Evolutionary conservation across 1,140 invertebrate species (phyloP), one percentile per base, ranked within the genome.

Genomic region (Macrostomum lignano): DNA sequence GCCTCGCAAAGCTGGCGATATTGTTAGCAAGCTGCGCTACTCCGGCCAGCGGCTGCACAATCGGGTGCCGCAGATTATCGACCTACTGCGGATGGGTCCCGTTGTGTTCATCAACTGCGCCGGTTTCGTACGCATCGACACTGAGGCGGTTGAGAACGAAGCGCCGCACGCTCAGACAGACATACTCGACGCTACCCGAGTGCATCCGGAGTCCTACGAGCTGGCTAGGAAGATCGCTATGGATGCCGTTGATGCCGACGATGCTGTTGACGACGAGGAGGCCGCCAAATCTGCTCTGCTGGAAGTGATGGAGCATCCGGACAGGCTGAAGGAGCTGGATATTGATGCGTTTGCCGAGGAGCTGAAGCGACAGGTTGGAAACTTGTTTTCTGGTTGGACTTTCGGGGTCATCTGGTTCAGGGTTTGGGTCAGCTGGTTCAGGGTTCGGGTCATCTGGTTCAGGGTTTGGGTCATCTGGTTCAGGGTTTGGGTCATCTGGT

Each of bases 181-280:
- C 64, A 79, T 94, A 0, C 56, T 98, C 3, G 91, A 98, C 51
- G 82, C 82, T 0, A 91, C 91, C 0, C 64, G 91, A 40, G 82
- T 98, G 1, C 91, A 98, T 62, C 88, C 88, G 0, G 91, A 98
- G 58, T 84, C 81, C 0, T 98, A 96, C 45, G 88, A 96, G 52
- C 94, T 86, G 86, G 91, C 91, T 0, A 60, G 84, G 14, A 98
- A 98, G 62, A 98, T 98, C 86, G 91, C 88, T 3, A 81, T 94
- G 0, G 91, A 98, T 63, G 91, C 91, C 5, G 58, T 96, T 7
- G 91, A 98, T n/a, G n/a, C n/a, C n/a, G n/a, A n/a, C n/a, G n/a
- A n/a, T n/a, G n/a, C n/a, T n/a, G n/a, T n/a, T n/a, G n/a, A n/a
- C n/a, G n/a, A n/a, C n/a, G n/a, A n/a, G n/a, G n/a, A n/a, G n/a